Percentiles rank a stretch among this genome's conserved stretches.
Evolutionary conservation across 2,113 vertebrate genomes (phyloP).

Genomic region (Cyprinus carpio): DNA sequence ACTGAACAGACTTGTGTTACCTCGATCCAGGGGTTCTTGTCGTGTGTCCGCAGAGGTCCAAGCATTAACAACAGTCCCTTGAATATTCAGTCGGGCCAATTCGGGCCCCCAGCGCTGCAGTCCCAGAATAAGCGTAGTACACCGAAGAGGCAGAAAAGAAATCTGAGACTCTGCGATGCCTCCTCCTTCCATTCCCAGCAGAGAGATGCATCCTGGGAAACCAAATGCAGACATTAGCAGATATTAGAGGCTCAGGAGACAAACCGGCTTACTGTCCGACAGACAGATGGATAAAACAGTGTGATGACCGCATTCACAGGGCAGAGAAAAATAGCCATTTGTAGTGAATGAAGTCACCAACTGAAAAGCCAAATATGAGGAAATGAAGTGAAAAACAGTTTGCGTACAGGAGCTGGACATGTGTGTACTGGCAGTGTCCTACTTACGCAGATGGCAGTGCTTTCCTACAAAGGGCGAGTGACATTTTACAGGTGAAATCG

Average conservation of each 20-base stretch:
- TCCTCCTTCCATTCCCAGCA: slow-evolving; percentile 89
- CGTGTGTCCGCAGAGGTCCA: slow-evolving; percentile 92
- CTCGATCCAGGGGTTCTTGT: slow-evolving; percentile 92
- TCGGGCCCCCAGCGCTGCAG: slow-evolving; percentile 93
- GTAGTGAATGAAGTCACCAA: neutral
- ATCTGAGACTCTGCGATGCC: slow-evolving; percentile 88
- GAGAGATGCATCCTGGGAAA: slow-evolving; percentile 79
- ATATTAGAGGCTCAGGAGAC: neutral
- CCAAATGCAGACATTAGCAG: slow-evolving; percentile 37
- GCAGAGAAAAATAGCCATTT: slow-evolving; percentile 17
- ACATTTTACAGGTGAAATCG: slow-evolving; percentile 81
- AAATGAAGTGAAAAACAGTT: neutral
- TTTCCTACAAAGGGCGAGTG: slow-evolving; percentile 83
- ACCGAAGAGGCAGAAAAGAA: slow-evolving; percentile 85
- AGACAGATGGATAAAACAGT: slow-evolving; percentile 51
- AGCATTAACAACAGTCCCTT: slow-evolving; percentile 90
- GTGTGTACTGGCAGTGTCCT: neutral
- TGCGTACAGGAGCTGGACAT: too few species aligned
- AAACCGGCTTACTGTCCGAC: slow-evolving; percentile 15
- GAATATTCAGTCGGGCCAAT: slow-evolving; percentile 87
- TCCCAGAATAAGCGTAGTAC: slow-evolving; percentile 83
- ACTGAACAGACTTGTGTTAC: slow-evolving; percentile 65
- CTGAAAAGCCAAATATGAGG: neutral
- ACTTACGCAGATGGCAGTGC: slow-evolving; percentile 79
- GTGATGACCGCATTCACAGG: slow-evolving; percentile 36